Percentiles rank a stretch among this genome's conserved stretches.
These are phyloP conservation scores for Yponomeuta sedellus DNA, from an alignment of 2,888 invertebrate genomes.

Conservation along the genomic window DNA sequence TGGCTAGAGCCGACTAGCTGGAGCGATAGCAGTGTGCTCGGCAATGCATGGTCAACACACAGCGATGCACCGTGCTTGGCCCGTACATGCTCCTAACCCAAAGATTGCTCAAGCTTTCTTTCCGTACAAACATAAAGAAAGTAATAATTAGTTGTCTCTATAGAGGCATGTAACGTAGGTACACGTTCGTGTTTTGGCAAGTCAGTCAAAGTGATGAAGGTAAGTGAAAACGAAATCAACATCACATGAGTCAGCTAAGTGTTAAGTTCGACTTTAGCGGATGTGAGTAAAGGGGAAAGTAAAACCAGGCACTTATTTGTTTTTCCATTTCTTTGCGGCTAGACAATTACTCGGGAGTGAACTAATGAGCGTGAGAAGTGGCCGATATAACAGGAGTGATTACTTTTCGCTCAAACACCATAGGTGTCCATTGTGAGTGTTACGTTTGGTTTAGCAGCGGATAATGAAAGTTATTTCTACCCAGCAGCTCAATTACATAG, in stretches of 20 bases:
- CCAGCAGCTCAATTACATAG: constrained; percentile 44
- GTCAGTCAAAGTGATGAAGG: constrained; percentile 47
- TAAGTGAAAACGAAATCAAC: constrained; percentile 67
- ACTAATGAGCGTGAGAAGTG: constrained; percentile 31
- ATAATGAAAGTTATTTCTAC: constrained; percentile 61
- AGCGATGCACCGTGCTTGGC: too few relatives aligned
- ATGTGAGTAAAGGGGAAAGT: constrained; percentile 71
- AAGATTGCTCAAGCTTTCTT: not conserved
- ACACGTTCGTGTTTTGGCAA: constrained; percentile 35
- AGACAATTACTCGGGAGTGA: constrained; percentile 44
- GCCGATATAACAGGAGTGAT: constrained; percentile 34
- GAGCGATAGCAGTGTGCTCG: too few relatives aligned
- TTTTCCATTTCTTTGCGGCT: constrained; percentile 54
- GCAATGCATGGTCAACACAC: too few relatives aligned
- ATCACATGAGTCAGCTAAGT: constrained; percentile 65
- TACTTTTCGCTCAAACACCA: constrained; percentile 37
- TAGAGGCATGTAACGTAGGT: not conserved
- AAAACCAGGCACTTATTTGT: constrained; percentile 51
- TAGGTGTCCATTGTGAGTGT: constrained; percentile 41
- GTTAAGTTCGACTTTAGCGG: constrained; percentile 62
- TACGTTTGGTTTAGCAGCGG: constrained; percentile 42
- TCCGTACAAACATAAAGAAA: constrained; percentile 4
- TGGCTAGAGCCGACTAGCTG: too few relatives aligned
- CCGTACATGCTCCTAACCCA: too few relatives aligned
- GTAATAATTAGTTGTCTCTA: constrained; percentile 1